Evolutionary conservation across 2,113 vertebrate genomes (phyloP).

Genomic region (Psammodynastes pulverulentus): DNA sequence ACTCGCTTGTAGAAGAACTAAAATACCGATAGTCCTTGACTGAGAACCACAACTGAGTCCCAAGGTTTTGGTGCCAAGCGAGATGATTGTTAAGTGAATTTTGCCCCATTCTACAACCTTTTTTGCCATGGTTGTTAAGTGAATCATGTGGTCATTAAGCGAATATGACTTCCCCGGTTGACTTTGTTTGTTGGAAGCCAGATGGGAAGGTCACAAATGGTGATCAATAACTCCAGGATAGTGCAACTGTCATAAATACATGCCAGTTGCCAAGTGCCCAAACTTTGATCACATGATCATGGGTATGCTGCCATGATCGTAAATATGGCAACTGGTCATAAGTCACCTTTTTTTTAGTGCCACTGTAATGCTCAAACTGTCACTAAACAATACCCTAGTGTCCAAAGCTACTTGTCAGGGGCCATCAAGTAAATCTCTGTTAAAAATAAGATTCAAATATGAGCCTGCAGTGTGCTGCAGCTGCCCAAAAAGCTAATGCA

Average conservation of each 20-base stretch:
- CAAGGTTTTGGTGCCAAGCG: background rate
- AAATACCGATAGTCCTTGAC: background rate
- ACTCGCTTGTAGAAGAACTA: no score
- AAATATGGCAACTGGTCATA: no score
- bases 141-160: background rate
- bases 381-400: background rate
- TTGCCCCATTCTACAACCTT: no score
- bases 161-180: background rate
- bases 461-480: background rate
- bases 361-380: background rate
- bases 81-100: background rate
- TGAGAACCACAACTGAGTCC: background rate
- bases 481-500: background rate
- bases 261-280: background rate
- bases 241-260: background rate
- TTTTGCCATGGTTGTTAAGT: background rate
- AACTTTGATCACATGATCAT: background rate
- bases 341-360: background rate
- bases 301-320: background rate
- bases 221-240: background rate
- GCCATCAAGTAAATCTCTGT: background rate
- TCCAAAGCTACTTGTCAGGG: background rate
- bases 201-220: background rate
- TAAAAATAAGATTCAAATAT: background rate
- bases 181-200: background rate